Base-by-base conservation (phyloP, 1,140 invertebrate species). In the Pomacea maculata region DNA sequence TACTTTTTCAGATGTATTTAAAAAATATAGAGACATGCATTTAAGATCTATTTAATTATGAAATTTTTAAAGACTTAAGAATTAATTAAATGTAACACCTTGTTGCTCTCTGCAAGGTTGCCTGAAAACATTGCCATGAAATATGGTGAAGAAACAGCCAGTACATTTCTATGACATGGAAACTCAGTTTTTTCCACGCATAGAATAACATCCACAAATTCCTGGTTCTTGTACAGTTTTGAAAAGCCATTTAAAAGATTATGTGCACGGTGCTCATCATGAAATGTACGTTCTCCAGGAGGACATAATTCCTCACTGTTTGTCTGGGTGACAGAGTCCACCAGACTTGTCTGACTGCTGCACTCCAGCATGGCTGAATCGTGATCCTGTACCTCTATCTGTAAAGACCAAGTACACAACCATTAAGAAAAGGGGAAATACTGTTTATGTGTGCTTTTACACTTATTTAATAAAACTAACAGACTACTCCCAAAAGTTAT, bases 91-190 rank as follows among this genome's bases (percentile, higher is more conserved):
- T 17, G 15, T 61, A 61, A 61, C 15, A 78, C 76, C 76, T 78
- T 65, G 14, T 90, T 86, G 70, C 90, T 91, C 83, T 93, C 93
- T 7, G 89, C 90, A 88, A 93, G 86, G 67, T 91, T 89, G 67
- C 84, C 88, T 15, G 87, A 88, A 82, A 93, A 93, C 92, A 93
- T 93, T 11, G 92, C 92, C 90, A 92, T 89, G 86, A 93, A 93
- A 83, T 93, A 93, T 9, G 92, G 90, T 85, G 92, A 93, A 64
- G 92, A 92, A 54, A 92, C 88, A 11, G 92, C 92, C 45, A 93
- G 87, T 21, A 93, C 92, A 86, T 91, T 92, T 83, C 90, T 91
- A 82, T 93, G 93, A 84, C 92, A 93, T 21, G 90, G 90, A 86
- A 93, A 93, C 74, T 91, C 92, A 83, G 84, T 79, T 14, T 87